These are phyloP conservation scores for Microcaecilia unicolor DNA, from an alignment of 2,797 vertebrate species.

Conservation along the genomic window DNA sequence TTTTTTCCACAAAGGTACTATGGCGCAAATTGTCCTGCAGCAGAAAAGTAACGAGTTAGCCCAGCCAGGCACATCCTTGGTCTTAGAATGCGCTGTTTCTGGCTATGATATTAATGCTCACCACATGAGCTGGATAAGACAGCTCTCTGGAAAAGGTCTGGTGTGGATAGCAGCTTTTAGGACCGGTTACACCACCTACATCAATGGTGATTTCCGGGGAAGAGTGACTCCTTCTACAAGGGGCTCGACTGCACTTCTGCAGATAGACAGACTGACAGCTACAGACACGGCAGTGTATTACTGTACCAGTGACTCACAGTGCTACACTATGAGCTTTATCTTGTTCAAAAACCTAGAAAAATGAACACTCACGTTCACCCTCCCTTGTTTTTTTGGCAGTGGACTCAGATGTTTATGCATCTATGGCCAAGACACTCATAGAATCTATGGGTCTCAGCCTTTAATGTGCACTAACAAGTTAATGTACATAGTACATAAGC, in stretches of 20 bases:
- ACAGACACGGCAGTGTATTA: conserved; percentile 6
- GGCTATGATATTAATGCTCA: conserved; percentile 9
- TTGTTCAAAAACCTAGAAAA: not conserved
- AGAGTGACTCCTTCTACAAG: conserved; percentile 4
- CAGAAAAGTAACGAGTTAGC: not conserved
- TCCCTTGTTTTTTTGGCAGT: no score
- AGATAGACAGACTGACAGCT: not conserved
- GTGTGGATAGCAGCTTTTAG: conserved; percentile 5
- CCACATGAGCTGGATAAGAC: conserved; percentile 9
- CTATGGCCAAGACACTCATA: no score
- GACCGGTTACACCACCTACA: not conserved
- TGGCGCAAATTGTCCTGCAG: not conserved
- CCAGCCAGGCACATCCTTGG: not conserved
- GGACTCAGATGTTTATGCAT: no score
- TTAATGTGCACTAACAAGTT: no score
- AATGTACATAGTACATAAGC: no score
- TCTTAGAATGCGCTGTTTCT: conserved; percentile 1
- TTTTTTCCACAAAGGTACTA: not conserved
- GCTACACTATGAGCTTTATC: not conserved
- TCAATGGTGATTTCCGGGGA: not conserved
- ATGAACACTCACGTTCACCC: no score
- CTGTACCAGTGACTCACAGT: not conserved
- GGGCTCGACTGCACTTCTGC: conserved; percentile 6
- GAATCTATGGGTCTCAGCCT: no score
- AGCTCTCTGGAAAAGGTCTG: not conserved